phyloP scores from a whole-genome alignment of 2,888 invertebrate species.

The Lissonota sp. region DNA sequence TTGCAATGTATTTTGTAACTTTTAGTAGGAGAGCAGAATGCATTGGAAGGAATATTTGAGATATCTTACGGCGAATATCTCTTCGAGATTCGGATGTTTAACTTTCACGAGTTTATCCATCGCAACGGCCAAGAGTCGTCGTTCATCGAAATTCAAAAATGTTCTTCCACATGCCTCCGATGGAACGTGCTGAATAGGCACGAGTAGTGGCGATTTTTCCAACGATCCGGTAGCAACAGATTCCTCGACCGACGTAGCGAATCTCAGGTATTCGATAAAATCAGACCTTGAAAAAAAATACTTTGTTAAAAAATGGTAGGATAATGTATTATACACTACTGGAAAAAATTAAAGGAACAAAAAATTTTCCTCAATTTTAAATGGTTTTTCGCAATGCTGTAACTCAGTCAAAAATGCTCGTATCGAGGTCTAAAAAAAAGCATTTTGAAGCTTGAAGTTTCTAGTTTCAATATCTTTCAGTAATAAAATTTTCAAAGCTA shows the following conservation, averaged over 20 bases:
- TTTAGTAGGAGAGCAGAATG: no score
- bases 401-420: no score
- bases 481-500: no score
- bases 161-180: conserved; percentile 87
- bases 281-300: conserved; percentile 62
- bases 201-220: conserved; percentile 88
- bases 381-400: no score
- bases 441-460: no score
- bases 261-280: conserved; percentile 87
- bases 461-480: no score
- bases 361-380: no score
- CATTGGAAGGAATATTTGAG: neutral
- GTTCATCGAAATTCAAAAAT: conserved; percentile 91
- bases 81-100: conserved; percentile 89
- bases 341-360: no score
- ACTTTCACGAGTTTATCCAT: conserved; percentile 88
- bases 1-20: no score
- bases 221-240: conserved; percentile 88
- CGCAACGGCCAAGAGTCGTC: conserved; percentile 87
- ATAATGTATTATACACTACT: no score
- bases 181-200: conserved; percentile 90
- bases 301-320: no score
- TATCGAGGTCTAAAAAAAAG: no score
- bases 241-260: conserved; percentile 89
- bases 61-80: conserved; percentile 87